Percentiles rank a stretch among this genome's conserved stretches.
Conservation (phyloP, 2,113 vertebrate species). For the cat (Felis catus) region F.catus_Fca126_mat1.0 CM031420.1:70000501-70001000, state of each 20-base stretch:
- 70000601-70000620: neutral
- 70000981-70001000: neutral
- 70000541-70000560: neutral
- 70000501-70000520: neutral
- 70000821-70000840: neutral
- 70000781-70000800: neutral
- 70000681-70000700: neutral
- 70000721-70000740: neutral
- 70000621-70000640: neutral
- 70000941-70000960: neutral
- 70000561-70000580: neutral
- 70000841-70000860: neutral
- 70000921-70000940: neutral
- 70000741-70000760: neutral
- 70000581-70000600: neutral
- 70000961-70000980: neutral
- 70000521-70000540: slow-evolving; percentile 6
- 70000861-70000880: neutral
- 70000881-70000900: neutral
- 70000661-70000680: neutral
- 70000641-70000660: neutral
- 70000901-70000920: neutral
- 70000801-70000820: neutral
- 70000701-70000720: slow-evolving; percentile 12
- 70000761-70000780: neutral